Evolutionary conservation across 2,888 invertebrate species (phyloP).

Genomic region (Allacma fusca): DNA sequence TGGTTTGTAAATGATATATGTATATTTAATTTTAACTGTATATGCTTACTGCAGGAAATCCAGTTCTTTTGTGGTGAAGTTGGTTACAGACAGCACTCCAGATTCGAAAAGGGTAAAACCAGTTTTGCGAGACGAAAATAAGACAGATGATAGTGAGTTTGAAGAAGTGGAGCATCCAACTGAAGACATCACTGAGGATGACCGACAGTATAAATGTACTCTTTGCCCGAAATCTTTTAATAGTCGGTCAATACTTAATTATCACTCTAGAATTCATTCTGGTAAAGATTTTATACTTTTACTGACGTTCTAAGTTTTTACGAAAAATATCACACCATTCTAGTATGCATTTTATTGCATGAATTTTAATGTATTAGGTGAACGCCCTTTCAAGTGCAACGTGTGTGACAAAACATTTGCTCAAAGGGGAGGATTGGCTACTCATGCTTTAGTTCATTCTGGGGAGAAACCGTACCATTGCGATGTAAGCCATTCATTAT

Average conservation of each 20-base stretch:
- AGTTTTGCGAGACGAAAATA: constrained; percentile 13
- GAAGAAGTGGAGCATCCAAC: constrained; percentile 14
- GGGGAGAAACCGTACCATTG: constrained; percentile 57
- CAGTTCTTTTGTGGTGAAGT: not conserved
- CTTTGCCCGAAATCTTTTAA: constrained; percentile 56
- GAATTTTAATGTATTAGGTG: too few relatives aligned
- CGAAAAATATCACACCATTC: too few relatives aligned
- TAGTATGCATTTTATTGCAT: too few relatives aligned
- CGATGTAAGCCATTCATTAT: constrained; percentile 38
- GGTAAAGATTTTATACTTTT: constrained; percentile 47
- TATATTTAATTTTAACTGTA: too few relatives aligned
- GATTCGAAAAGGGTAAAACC: constrained; percentile 15
- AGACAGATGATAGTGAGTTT: constrained; percentile 11
- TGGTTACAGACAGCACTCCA: not conserved
- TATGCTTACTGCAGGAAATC: too few relatives aligned
- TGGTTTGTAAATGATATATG: too few relatives aligned
- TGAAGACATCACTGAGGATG: constrained; percentile 32
- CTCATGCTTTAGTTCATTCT: constrained; percentile 57
- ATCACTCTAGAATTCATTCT: constrained; percentile 56
- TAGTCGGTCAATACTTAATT: constrained; percentile 53
- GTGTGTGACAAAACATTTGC: constrained; percentile 57
- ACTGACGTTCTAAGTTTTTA: too few relatives aligned
- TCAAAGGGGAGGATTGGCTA: constrained; percentile 57
- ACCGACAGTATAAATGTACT: constrained; percentile 46
- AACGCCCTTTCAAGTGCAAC: constrained; percentile 51